Conservation (phyloP, 2,888 invertebrate species). For the Cheilosia soror region DNA sequence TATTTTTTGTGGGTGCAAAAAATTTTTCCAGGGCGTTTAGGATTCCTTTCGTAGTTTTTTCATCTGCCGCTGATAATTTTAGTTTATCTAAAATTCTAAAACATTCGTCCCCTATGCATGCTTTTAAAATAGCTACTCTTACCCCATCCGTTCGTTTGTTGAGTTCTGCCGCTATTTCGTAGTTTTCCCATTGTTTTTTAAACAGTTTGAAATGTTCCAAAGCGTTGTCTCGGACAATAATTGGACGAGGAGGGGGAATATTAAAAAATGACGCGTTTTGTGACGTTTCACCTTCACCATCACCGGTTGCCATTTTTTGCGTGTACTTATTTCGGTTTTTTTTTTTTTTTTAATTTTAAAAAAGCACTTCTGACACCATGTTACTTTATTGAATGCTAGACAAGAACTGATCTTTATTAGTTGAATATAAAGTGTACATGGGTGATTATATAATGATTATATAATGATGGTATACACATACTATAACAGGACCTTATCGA, state of each 20-base stretch:
- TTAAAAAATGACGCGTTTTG: background rate
- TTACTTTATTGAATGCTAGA: background rate
- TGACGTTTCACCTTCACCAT: background rate
- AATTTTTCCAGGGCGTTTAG: background rate
- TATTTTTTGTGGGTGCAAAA: constrained; percentile 24
- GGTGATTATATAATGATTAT: too few species aligned
- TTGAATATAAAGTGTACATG: too few species aligned
- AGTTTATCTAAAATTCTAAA: constrained; percentile 20
- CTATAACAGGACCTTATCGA: too few species aligned
- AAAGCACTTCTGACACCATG: background rate
- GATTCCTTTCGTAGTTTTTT: constrained; percentile 8
- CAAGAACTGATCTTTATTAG: too few species aligned
- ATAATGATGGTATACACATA: too few species aligned
- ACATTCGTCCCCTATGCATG: constrained; percentile 17
- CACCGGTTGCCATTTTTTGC: constrained; percentile 4
- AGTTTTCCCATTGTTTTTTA: constrained; percentile 19
- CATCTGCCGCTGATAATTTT: constrained; percentile 18
- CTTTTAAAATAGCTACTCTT: constrained; percentile 31
- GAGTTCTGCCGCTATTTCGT: constrained; percentile 3
- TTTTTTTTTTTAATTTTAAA: background rate
- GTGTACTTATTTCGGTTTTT: background rate
- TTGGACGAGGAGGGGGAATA: background rate
- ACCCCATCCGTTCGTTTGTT: constrained; percentile 11
- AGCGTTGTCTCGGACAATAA: background rate
- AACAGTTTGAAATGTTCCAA: constrained; percentile 8